phyloP scores from a whole-genome alignment of 2,888 invertebrate species.

The Drosophila bunnanda region DNA sequence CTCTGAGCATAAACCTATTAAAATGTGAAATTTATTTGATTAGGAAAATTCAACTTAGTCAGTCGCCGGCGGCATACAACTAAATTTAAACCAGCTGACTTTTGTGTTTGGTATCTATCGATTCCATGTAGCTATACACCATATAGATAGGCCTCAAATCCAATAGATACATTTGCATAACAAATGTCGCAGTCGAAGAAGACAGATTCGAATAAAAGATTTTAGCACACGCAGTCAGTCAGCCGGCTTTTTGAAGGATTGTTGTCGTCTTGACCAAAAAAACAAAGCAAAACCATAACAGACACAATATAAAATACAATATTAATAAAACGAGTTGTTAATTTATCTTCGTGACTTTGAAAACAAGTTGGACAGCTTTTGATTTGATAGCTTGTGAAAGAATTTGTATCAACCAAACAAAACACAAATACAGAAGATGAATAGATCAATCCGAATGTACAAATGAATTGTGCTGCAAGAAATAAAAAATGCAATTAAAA shows the following conservation, averaged over 20 bases:
- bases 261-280: slow-evolving; percentile 19
- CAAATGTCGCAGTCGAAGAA: slow-evolving; percentile 49
- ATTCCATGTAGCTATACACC: background rate
- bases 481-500: slow-evolving; percentile 7
- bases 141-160: slow-evolving; percentile 26
- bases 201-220: background rate
- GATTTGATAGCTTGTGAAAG: slow-evolving; percentile 36
- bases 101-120: slow-evolving; percentile 5
- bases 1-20: slow-evolving; percentile 41
- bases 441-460: slow-evolving; percentile 13
- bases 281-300: slow-evolving; percentile 25
- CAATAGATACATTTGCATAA: slow-evolving; percentile 60
- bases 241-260: slow-evolving; percentile 46
- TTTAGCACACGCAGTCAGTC: slow-evolving; percentile 7
- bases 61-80: background rate
- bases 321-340: slow-evolving; percentile 58
- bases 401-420: slow-evolving; percentile 25
- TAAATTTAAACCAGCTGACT: slow-evolving; percentile 15
- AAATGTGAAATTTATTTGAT: slow-evolving; percentile 61
- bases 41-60: slow-evolving; percentile 27
- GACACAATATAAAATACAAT: slow-evolving; percentile 9
- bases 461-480: slow-evolving; percentile 1
- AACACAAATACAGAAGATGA: background rate
- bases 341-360: slow-evolving; percentile 52
- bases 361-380: slow-evolving; percentile 67